Percentiles rank a stretch among this genome's conserved stretches.
These are phyloP conservation scores for Mionectes olivaceus DNA, from an alignment of 2,797 vertebrate species.

Conservation along the genomic window DNA sequence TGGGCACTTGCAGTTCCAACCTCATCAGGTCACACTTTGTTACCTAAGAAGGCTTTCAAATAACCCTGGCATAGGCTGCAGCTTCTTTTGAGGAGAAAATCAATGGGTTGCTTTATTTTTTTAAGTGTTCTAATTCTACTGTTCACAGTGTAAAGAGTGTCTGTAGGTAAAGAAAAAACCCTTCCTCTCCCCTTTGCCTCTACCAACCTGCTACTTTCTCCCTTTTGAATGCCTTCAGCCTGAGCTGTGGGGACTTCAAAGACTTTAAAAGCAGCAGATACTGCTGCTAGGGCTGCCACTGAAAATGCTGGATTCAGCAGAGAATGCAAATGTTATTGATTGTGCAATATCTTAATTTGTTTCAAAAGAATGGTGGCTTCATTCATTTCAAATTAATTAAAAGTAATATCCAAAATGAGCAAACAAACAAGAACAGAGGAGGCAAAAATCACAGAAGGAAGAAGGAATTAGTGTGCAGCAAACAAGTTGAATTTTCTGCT, in stretches of 20 bases:
- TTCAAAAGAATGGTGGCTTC: slow-evolving; percentile 40
- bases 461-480: not conserved
- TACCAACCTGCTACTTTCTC: slow-evolving; percentile 52
- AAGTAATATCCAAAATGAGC: slow-evolving; percentile 34
- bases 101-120: slow-evolving; percentile 58
- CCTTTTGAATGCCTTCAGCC: slow-evolving; percentile 63
- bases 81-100: slow-evolving; percentile 70
- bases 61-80: slow-evolving; percentile 50
- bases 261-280: slow-evolving; percentile 73
- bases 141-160: slow-evolving; percentile 51
- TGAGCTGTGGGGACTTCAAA: slow-evolving; percentile 74
- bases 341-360: slow-evolving; percentile 45
- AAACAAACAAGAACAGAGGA: not conserved
- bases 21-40: slow-evolving; percentile 52
- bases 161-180: slow-evolving; percentile 45
- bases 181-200: slow-evolving; percentile 17
- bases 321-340: slow-evolving; percentile 44
- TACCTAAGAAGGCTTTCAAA: slow-evolving; percentile 73
- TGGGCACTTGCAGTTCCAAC: slow-evolving; percentile 43
- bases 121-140: slow-evolving; percentile 59
- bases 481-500: not conserved
- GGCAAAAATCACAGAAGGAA: not conserved
- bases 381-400: slow-evolving; percentile 43
- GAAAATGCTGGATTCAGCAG: slow-evolving; percentile 70
- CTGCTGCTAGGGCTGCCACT: slow-evolving; percentile 42